These are phyloP conservation scores for Globodera ellingtonae DNA, from an alignment of 1,140 invertebrate genomes.

Conservation along the genomic window DNA sequence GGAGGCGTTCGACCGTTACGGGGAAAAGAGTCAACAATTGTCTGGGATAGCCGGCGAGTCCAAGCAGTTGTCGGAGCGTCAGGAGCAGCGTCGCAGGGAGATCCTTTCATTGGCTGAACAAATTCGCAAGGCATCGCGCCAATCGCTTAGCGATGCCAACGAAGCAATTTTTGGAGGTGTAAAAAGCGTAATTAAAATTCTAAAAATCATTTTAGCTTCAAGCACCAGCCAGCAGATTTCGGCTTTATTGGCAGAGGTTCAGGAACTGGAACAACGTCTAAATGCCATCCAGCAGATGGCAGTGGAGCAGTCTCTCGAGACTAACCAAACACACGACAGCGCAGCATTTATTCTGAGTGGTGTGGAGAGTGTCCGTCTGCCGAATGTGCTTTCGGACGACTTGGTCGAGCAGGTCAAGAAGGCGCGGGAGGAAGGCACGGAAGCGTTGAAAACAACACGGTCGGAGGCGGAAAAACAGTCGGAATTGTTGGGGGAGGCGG, in stretches of 20 bases:
- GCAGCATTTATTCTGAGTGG: constrained; percentile 45
- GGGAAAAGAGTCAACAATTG: constrained; percentile 56
- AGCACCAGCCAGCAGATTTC: constrained; percentile 52
- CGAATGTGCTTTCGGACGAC: constrained; percentile 53
- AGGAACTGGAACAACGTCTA: constrained; percentile 44
- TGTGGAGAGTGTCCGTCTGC: constrained; percentile 61
- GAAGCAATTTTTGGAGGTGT: constrained; percentile 64
- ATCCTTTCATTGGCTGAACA: constrained; percentile 52
- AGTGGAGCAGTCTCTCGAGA: constrained; percentile 57
- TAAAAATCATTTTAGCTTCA: constrained; percentile 30
- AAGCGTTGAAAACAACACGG: constrained; percentile 50
- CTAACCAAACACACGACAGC: constrained; percentile 37
- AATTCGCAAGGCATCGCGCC: constrained; percentile 46
- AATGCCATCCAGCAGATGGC: constrained; percentile 59
- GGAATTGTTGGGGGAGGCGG: constrained; percentile 31
- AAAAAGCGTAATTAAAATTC: constrained; percentile 1
- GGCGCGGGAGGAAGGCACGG: constrained; percentile 42
- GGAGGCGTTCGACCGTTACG: constrained; percentile 59
- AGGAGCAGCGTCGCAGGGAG: constrained; percentile 48
- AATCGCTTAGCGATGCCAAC: constrained; percentile 59
- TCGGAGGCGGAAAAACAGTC: constrained; percentile 37
- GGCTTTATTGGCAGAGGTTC: constrained; percentile 45
- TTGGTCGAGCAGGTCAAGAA: constrained; percentile 47
- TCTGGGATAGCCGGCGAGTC: constrained; percentile 56
- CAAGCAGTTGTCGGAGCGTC: constrained; percentile 44